These are phyloP conservation scores for Luscinia megarhynchos DNA, from an alignment of 2,797 vertebrate genomes.

Conservation along the genomic window DNA sequence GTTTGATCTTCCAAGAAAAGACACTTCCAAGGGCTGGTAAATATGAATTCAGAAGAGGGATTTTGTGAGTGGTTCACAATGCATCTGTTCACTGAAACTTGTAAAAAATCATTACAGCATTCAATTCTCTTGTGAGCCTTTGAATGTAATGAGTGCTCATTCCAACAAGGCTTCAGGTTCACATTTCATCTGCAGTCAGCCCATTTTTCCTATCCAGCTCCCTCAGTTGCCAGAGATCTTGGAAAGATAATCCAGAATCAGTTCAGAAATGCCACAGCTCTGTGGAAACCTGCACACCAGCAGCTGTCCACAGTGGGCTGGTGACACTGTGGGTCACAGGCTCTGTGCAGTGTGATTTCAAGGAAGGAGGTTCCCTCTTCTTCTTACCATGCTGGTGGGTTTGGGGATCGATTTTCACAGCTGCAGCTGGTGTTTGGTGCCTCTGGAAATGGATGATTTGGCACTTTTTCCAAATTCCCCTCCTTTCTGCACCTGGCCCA, in stretches of 20 bases:
- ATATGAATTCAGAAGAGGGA: not conserved
- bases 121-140: not conserved
- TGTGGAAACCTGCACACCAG: not conserved
- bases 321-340: rapidly evolving
- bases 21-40: not conserved
- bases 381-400: not conserved
- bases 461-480: not conserved
- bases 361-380: not conserved
- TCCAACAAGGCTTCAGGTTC: constrained; percentile 8
- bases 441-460: not conserved
- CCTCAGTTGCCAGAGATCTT: not conserved
- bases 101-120: not conserved
- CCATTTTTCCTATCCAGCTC: not conserved
- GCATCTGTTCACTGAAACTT: not conserved
- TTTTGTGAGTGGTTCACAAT: not conserved
- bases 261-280: not conserved
- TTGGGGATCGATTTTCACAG: not conserved
- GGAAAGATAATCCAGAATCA: not conserved
- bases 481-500: not conserved
- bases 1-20: constrained; percentile 33
- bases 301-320: not conserved
- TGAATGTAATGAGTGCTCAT: not conserved
- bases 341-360: not conserved
- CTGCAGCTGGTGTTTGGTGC: not conserved
- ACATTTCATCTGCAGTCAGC: not conserved